Percentiles rank a stretch among this genome's conserved stretches.
Conservation (phyloP, 2,888 invertebrate species). For the Morpho achilles region DNA sequence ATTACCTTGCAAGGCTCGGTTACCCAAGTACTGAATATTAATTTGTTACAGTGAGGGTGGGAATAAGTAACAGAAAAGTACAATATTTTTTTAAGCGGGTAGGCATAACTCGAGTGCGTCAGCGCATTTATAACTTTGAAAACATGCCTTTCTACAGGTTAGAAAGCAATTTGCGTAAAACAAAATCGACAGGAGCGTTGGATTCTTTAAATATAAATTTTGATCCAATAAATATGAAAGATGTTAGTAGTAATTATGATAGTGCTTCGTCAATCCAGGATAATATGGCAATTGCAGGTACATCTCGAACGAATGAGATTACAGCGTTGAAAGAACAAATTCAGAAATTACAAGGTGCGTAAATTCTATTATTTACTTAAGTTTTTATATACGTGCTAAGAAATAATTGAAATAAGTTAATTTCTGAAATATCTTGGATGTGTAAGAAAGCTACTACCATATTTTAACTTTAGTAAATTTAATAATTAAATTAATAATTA, state of each 20-base stretch:
- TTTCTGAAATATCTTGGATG: neutral
- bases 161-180: conserved; percentile 15
- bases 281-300: neutral
- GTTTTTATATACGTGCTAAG: too few relatives aligned
- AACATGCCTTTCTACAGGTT: conserved; percentile 6
- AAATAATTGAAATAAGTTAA: neutral
- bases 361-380: too few relatives aligned
- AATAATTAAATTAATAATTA: too few relatives aligned
- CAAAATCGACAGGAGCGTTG: conserved; percentile 28
- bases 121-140: neutral
- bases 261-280: conserved; percentile 15
- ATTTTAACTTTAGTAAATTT: too few relatives aligned
- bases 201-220: neutral
- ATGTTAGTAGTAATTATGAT: conserved; percentile 3
- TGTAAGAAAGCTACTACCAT: too few relatives aligned
- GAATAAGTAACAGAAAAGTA: too few relatives aligned
- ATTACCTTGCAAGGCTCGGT: too few relatives aligned
- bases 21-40: too few relatives aligned
- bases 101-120: too few relatives aligned
- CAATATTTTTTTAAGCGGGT: too few relatives aligned
- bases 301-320: neutral
- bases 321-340: neutral
- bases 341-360: neutral
- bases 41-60: too few relatives aligned
- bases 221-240: neutral